Percentiles rank a stretch among this genome's conserved stretches.
Evolutionary conservation across 2,113 vertebrate species (phyloP).

Genomic region (Thalassarche chlororhynchos): DNA sequence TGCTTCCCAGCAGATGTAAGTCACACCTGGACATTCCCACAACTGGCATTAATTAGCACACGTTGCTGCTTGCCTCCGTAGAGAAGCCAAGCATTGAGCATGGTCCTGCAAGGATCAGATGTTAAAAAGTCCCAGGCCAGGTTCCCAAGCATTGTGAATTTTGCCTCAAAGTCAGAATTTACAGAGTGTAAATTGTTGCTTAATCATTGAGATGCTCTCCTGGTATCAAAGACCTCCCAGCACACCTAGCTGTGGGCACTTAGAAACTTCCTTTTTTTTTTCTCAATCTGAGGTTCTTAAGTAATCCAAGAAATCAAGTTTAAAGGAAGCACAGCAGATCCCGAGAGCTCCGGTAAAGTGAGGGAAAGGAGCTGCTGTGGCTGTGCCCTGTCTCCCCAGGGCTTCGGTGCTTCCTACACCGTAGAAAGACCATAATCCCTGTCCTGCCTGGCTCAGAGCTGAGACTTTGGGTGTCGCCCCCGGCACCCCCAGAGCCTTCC

Average conservation of each 20-base stretch:
- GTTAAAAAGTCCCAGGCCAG: neutral
- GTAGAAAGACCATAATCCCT: neutral
- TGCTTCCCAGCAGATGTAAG: neutral
- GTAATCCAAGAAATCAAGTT: neutral
- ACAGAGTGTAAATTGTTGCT: neutral
- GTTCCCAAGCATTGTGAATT: neutral
- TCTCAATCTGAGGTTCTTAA: neutral
- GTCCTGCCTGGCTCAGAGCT: neutral
- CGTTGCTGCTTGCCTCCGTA: neutral
- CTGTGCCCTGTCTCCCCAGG: neutral
- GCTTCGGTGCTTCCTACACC: fast-evolving
- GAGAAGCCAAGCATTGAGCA: neutral
- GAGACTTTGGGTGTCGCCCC: neutral
- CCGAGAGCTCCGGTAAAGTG: fast-evolving
- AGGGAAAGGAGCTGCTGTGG: neutral
- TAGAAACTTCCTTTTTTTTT: neutral
- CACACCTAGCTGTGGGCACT: neutral
- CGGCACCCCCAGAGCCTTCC: neutral
- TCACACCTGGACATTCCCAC: neutral
- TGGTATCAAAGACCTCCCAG: neutral
- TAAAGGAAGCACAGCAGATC: neutral
- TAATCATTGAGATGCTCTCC: neutral
- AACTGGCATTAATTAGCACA: neutral
- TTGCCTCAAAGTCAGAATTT: neutral
- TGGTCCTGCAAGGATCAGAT: neutral